A percentile compares a stretch with the other conserved stretches of the same genome.
Conservation (phyloP, 2,113 vertebrate species). For the Chlorodrepanis virens region DNA sequence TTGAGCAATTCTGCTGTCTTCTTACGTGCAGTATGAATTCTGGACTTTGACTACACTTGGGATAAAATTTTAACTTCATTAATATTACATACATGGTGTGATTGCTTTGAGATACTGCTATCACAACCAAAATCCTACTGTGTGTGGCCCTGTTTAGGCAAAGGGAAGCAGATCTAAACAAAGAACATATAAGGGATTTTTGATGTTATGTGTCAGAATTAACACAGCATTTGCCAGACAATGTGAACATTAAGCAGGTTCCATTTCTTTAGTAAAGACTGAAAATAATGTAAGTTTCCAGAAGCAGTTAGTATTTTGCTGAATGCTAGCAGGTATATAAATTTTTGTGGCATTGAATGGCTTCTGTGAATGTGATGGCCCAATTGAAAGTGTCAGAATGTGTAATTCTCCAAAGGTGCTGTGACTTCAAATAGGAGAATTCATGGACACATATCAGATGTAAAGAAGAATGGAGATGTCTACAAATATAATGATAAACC, state of each 20-base stretch:
- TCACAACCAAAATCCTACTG: not conserved
- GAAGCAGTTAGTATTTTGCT: not conserved
- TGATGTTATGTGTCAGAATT: not conserved
- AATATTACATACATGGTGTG: not conserved
- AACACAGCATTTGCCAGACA: not conserved
- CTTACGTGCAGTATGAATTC: not conserved
- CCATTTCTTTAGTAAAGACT: not conserved
- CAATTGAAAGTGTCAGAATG: not conserved
- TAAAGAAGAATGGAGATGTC: not conserved
- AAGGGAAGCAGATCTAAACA: not conserved
- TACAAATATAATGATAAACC: not conserved
- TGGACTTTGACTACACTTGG: not conserved
- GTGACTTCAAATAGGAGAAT: not conserved
- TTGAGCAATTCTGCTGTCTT: not conserved
- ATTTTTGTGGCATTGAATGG: not conserved
- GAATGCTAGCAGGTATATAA: not conserved
- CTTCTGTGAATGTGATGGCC: not conserved
- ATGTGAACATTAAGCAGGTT: not conserved
- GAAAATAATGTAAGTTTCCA: not conserved
- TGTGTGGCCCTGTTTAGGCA: not conserved
- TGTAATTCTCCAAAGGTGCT: not conserved
- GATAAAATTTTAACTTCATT: not conserved
- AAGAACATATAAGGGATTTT: not conserved
- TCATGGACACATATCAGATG: not conserved
- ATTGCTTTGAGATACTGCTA: not conserved